Base-by-base conservation (phyloP, 2,797 vertebrate genomes). In the Tolypeutes matacus region DNA sequence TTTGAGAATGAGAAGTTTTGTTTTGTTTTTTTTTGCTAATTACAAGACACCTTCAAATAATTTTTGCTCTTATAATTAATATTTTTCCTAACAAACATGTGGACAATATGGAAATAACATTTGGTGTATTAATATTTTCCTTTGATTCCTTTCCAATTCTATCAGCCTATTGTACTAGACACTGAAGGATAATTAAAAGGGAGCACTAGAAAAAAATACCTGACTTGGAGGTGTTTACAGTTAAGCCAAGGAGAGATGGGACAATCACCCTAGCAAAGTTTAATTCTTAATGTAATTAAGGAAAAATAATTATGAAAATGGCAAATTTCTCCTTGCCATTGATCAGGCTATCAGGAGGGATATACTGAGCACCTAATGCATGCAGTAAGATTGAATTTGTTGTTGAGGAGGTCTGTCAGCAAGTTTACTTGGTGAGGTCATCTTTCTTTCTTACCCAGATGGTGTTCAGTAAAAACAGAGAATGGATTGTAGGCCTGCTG, bases 221-320 rank as follows among this genome's bases (percentile, higher is more conserved):
- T 46, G 53, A 89, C 27, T 42, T 93, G 51, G 58, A 84, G 58
- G 1, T 65, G 15, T 58, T 92, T 89, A 39, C 20, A 70, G 7
- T 58, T 77, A 94, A 94, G 42, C 42, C 34, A 83, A 78, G 21
- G 29, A 78, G 9, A 73, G 25, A 46, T 83, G 15, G 15, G 13
- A 36, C 29, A 49, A 77, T 77, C 29, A 83, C 11, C 67, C 42
- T 9, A 75, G 23, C 4, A 53, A 91, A 81, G 18, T 80, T 86
- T 51, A 62, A 29, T 89, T 91, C 27, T 88, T 72, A 72, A 65
- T n/a, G 76, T 5, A 86, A 72, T 42, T 3, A 73, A 69, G 20
- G 53, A 84, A 86, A 94, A 93, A 51, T 42, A 58, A 67, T 90
- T 90, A 31, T 70, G 46, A 70, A 78, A 80, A 70, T 65, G 20